Evolutionary conservation across 2,888 invertebrate species (phyloP), one percentile per base, ranked within the genome.

Genomic region (Zaprionus bogoriensis): DNA sequence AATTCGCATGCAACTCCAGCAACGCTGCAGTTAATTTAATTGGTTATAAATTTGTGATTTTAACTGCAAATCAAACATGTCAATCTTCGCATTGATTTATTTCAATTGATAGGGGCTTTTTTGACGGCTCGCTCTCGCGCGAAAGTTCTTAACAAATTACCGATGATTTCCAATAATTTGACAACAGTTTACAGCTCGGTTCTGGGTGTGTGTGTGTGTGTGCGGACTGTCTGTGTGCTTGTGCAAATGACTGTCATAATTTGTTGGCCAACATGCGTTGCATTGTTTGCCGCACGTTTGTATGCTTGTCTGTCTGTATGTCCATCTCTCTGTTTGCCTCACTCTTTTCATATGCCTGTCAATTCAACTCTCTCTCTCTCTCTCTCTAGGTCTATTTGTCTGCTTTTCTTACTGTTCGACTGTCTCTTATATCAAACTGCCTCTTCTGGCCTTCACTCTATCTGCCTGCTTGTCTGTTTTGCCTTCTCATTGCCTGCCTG

Each of bases 181-280:
- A 22, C 52, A 41, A 32, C 47, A 12, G 36, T n/a, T 14, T 20
- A 48, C 27, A 22, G 20, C 30, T n/a, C n/a, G n/a, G 22, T 41
- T 22, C n/a, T n/a, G n/a, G n/a, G n/a, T 12, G 22, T 41, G 17
- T 4, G 23, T 38, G 27, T 14, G 14, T 42, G 36, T 44, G 7
- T 17, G 32, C 32, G 9, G 27, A 7, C 17, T 36, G 32, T 32
- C 32, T 36, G 14, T 32, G 14, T 32, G 32, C 22, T 36, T 32
- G 44, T 48, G 44, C 45, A 57, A 65, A 57, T 61, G 47, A 32
- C 59, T 64, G 67, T 53, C 67, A 72, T 72, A 72, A 68, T 65
- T 68, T 72, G 65, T 42, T 38, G 53, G 41, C 20, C 51, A 59
- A 62, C 69, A 57, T 59, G 38, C 47, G 38, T 22, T 42, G 38